Evolutionary conservation across 2,113 vertebrate genomes (phyloP).

Genomic region (Rhinoptilus africanus): DNA sequence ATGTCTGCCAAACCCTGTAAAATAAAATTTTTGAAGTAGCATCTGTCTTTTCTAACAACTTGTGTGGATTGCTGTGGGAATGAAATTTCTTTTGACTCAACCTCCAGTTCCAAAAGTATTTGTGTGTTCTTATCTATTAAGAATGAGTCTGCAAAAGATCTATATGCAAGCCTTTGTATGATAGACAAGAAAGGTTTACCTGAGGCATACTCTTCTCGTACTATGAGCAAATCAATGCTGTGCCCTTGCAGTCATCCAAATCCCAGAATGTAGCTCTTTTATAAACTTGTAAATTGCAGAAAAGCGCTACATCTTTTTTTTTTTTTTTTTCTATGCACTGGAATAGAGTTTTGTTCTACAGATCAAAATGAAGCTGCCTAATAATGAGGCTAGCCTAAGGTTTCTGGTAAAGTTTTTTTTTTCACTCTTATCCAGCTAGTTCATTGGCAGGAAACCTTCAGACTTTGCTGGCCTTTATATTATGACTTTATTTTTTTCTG

Average conservation of each 20-base stretch:
- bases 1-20: not conserved
- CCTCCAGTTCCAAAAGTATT: not conserved
- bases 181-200: conserved; percentile 24
- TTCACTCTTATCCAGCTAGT: not conserved
- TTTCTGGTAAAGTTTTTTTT: not conserved
- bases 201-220: not conserved
- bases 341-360: not conserved
- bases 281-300: conserved; percentile 15
- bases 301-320: not conserved
- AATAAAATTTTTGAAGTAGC: not conserved
- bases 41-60: not conserved
- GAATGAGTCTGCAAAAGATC: conserved; percentile 17
- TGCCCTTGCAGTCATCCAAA: not conserved
- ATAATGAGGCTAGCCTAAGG: not conserved
- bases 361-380: not conserved
- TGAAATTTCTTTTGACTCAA: not conserved
- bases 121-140: conserved; percentile 9
- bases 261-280: not conserved
- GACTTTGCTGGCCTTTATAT: not conserved
- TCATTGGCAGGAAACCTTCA: not conserved
- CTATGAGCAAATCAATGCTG: conserved; percentile 15
- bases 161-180: not conserved
- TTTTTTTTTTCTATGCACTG: not conserved
- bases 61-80: not conserved
- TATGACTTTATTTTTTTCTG: not conserved